Conservation (phyloP, 37 sponge, comb jelly and placozoan genomes). For the Tethya wilhelma region DNA sequence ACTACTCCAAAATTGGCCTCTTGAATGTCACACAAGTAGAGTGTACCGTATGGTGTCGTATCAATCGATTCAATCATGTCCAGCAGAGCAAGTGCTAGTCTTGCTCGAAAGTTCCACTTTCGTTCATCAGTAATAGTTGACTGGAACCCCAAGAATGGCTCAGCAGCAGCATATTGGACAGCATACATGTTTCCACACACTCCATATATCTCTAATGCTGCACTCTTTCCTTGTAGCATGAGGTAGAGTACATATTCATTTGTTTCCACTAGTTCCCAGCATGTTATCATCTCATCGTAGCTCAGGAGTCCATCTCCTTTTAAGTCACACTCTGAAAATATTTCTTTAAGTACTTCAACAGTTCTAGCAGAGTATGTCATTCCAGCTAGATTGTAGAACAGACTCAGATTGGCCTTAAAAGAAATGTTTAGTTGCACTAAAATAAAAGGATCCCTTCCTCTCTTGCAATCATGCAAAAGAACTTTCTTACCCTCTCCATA, state of each 20-base stretch:
- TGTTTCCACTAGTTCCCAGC: constrained; percentile 46
- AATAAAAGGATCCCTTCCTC: not conserved
- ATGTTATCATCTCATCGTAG: constrained; percentile 44
- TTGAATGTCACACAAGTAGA: constrained; percentile 73
- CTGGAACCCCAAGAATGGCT: constrained; percentile 8
- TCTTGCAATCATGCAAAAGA: not conserved
- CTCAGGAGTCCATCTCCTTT: constrained; percentile 35
- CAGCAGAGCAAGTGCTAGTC: constrained; percentile 53
- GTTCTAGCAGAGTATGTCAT: not conserved
- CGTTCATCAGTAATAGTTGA: constrained; percentile 13
- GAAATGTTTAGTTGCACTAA: not conserved
- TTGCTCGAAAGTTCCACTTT: constrained; percentile 42
- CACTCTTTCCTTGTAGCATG: constrained; percentile 30
- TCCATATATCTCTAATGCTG: constrained; percentile 51
- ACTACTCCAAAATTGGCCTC: constrained; percentile 70
- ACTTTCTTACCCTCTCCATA: not conserved
- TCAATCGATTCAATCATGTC: constrained; percentile 63
- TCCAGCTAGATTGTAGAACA: constrained; percentile 14
- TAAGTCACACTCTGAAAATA: constrained; percentile 56
- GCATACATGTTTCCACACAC: constrained; percentile 69
- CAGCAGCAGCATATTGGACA: constrained; percentile 32
- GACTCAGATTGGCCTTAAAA: not conserved
- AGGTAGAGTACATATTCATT: constrained; percentile 55
- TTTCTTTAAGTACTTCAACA: constrained; percentile 14
- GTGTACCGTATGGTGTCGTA: constrained; percentile 53